phyloP scores from a whole-genome alignment of 2,888 invertebrate species.

The Lomographa bimaculata region DNA sequence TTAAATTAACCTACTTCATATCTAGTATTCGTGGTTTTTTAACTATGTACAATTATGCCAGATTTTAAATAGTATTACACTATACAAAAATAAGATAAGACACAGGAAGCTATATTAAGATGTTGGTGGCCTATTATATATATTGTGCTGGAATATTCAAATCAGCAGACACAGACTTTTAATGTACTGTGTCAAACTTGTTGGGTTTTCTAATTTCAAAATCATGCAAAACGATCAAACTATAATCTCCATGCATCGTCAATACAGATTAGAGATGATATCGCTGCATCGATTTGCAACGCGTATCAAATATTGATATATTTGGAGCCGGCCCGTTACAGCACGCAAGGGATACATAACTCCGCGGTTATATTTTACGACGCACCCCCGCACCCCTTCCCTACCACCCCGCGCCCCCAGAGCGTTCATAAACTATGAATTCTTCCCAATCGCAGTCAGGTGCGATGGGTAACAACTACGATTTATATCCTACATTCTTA shows the following conservation, averaged over 20 bases:
- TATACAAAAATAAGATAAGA: no score
- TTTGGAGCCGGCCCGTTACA: conserved; percentile 45
- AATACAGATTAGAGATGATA: conserved; percentile 56
- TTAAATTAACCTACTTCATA: no score
- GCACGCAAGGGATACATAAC: conserved; percentile 66
- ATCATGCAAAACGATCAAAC: no score
- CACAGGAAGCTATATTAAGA: no score
- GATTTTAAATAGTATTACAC: no score
- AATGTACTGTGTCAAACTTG: no score
- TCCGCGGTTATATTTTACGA: conserved; percentile 58
- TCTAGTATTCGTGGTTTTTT: no score
- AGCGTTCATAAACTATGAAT: conserved; percentile 76
- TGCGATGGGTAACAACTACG: conserved; percentile 65
- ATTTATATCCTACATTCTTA: conserved; percentile 64
- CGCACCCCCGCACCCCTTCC: conserved; percentile 35
- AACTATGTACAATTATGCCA: no score
- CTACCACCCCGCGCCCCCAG: conserved; percentile 28
- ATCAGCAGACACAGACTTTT: no score
- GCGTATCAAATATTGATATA: conserved; percentile 74
- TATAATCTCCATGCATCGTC: conserved; percentile 43
- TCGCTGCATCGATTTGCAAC: conserved; percentile 64
- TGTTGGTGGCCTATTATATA: no score
- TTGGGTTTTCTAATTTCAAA: no score
- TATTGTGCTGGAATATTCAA: no score
- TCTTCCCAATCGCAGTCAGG: conserved; percentile 73